Conservation (phyloP, 2,888 invertebrate genomes). For the Theristus sp. region DNA sequence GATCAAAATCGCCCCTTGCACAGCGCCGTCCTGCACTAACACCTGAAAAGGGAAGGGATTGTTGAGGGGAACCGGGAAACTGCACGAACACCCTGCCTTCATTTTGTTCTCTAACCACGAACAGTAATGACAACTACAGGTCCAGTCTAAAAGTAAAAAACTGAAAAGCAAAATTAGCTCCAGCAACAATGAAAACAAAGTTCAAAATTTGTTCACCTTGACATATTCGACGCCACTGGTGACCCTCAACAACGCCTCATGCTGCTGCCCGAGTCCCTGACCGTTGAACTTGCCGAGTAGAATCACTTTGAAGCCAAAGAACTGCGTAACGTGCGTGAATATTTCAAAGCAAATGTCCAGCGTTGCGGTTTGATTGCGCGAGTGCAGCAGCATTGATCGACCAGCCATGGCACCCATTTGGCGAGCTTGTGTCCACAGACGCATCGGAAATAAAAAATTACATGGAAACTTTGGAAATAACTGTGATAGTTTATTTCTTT, state of each 20-base stretch:
- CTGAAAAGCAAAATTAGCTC: too few species aligned
- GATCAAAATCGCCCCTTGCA: constrained; percentile 82
- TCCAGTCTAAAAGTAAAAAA: too few species aligned
- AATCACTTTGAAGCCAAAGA: constrained; percentile 77
- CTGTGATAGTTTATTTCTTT: not conserved
- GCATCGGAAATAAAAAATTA: constrained; percentile 46
- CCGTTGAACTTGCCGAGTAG: constrained; percentile 79
- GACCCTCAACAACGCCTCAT: constrained; percentile 60
- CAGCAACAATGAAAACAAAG: too few species aligned
- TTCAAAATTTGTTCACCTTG: not conserved
- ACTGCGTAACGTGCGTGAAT: constrained; percentile 82
- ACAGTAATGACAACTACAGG: too few species aligned
- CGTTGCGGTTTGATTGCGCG: not conserved
- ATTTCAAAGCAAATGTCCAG: constrained; percentile 87
- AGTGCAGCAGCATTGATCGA: constrained; percentile 48
- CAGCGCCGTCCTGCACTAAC: constrained; percentile 56
- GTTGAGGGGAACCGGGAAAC: too few species aligned
- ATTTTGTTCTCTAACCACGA: too few species aligned
- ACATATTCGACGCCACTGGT: constrained; percentile 40
- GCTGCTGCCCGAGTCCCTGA: constrained; percentile 51
- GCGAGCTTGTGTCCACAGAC: constrained; percentile 90
- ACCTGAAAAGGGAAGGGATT: too few species aligned
- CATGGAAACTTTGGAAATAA: not conserved
- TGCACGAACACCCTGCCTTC: too few species aligned
- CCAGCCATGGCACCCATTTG: constrained; percentile 92